Evolutionary conservation across 2,888 invertebrate species (phyloP).

Genomic region (Myopa testacea): DNA sequence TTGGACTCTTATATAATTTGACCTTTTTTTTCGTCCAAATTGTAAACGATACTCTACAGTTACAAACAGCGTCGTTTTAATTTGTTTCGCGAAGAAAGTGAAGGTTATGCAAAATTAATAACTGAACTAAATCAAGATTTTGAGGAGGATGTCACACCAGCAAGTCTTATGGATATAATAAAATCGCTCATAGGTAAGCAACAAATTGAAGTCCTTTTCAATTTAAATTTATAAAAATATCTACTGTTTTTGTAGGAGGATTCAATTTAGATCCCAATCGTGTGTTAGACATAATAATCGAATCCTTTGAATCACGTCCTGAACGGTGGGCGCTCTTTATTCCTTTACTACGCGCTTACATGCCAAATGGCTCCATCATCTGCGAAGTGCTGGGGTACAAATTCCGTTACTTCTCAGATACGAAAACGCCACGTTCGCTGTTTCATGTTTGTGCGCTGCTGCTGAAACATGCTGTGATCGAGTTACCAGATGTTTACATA

Average conservation of each 20-base stretch:
- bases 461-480: conserved; percentile 87
- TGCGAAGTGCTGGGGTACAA: conserved; percentile 97
- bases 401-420: conserved; percentile 76
- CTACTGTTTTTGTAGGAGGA: conserved; percentile 78
- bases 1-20: neutral
- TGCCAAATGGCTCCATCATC: conserved; percentile 88
- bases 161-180: conserved; percentile 85
- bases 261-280: conserved; percentile 99
- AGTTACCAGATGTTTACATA: conserved; percentile 87
- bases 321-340: conserved; percentile 85
- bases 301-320: conserved; percentile 92
- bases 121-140: conserved; percentile 90
- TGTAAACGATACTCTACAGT: conserved; percentile 71
- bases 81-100: conserved; percentile 97
- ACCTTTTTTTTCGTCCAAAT: neutral
- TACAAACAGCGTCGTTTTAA: conserved; percentile 99
- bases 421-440: conserved; percentile 81
- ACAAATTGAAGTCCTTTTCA: neutral
- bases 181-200: conserved; percentile 89
- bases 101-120: conserved; percentile 97
- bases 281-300: conserved; percentile 94
- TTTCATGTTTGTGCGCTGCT: conserved; percentile 92
- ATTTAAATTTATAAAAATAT: neutral
- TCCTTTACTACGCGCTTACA: conserved; percentile 86
- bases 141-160: conserved; percentile 70